A percentile compares a stretch with the other conserved stretches of the same genome.
Evolutionary conservation across 2,113 vertebrate genomes (phyloP).

Genomic region (Arenaria interpres): DNA sequence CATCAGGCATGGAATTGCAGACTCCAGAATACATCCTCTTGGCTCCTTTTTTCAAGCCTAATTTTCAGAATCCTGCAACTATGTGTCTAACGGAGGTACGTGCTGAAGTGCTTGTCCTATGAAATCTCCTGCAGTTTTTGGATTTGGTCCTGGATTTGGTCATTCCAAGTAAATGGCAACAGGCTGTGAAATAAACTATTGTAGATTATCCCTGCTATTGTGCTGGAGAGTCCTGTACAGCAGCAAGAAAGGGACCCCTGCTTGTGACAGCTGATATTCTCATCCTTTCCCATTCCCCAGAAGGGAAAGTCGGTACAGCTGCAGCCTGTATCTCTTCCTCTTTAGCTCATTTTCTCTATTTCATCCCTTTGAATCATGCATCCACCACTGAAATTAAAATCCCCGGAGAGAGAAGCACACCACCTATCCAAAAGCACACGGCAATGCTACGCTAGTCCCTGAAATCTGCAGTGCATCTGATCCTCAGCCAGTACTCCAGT

Average conservation of each 20-base stretch:
- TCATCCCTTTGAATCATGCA: background rate
- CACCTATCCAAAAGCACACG: background rate
- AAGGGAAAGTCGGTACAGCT: background rate
- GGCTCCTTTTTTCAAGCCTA: background rate
- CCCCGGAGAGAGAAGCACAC: background rate
- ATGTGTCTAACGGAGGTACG: background rate
- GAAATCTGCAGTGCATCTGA: background rate
- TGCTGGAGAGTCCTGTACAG: background rate
- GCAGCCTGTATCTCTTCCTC: background rate
- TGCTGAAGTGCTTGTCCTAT: background rate
- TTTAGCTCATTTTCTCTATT: background rate
- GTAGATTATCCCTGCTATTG: background rate
- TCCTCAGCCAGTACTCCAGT: background rate
- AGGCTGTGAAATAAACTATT: background rate
- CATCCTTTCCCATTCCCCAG: background rate
- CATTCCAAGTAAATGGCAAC: background rate
- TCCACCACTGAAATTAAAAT: background rate
- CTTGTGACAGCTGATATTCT: background rate
- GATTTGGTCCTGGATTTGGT: background rate
- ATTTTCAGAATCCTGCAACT: background rate
- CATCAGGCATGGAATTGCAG: background rate
- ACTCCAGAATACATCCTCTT: background rate
- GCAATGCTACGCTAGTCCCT: too few relatives aligned
- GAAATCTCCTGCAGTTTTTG: background rate
- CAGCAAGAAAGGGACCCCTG: background rate